A percentile compares a stretch with the other conserved stretches of the same genome.
Evolutionary conservation across 1,140 invertebrate genomes (phyloP).

Genomic region (Drosophila setifemur): DNA sequence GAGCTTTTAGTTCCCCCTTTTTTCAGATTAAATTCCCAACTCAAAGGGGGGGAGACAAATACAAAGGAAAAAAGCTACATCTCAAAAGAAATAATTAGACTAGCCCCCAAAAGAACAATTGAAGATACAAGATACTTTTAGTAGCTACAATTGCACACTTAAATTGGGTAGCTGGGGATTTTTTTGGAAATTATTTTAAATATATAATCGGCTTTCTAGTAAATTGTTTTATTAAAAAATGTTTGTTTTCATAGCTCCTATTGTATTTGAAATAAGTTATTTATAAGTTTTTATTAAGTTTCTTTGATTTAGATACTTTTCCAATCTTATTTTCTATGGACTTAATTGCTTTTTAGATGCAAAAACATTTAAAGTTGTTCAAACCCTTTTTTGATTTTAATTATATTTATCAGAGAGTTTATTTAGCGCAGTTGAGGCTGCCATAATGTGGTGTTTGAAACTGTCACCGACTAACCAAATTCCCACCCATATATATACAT

Average conservation of each 20-base stretch:
- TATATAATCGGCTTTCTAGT: no score
- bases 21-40: neutral
- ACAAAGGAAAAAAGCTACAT: neutral
- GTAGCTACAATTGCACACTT: no score
- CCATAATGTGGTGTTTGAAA: constrained; percentile 19
- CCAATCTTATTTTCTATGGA: no score
- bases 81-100: neutral
- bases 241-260: no score
- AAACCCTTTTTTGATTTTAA: constrained; percentile 33
- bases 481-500: neutral
- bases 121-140: neutral
- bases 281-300: no score
- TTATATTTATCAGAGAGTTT: constrained; percentile 22
- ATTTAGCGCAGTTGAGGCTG: constrained; percentile 22
- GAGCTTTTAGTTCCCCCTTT: constrained; percentile 21
- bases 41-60: neutral
- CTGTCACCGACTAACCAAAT: constrained; percentile 12
- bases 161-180: no score
- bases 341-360: no score
- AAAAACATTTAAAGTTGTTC: no score
- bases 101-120: neutral
- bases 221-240: no score
- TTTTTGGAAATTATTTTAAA: no score
- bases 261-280: no score
- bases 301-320: no score